Evolutionary conservation across 2,113 vertebrate species (phyloP).

Genomic region (Chaenogobius annularis): DNA sequence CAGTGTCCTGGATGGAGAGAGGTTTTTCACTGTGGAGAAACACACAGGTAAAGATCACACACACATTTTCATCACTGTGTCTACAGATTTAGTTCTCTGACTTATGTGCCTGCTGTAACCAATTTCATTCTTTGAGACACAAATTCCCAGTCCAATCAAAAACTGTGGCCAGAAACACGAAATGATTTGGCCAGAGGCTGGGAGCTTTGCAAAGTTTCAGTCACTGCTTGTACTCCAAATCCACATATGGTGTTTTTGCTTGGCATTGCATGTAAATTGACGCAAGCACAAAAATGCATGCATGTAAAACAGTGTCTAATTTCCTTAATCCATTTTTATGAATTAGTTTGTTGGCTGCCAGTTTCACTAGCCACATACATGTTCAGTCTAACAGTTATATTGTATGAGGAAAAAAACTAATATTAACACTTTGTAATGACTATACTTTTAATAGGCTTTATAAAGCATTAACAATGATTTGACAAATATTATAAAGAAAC

Average conservation of each 20-base stretch:
- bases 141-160: constrained; percentile 25
- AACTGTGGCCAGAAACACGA: constrained; percentile 17
- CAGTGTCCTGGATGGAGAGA: constrained; percentile 94
- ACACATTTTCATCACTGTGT: background rate
- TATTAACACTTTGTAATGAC: too few relatives aligned
- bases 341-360: background rate
- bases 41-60: constrained; percentile 84
- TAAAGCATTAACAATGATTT: too few relatives aligned
- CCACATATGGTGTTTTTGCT: constrained; percentile 12
- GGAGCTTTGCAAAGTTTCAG: constrained; percentile 1
- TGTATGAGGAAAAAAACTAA: too few relatives aligned
- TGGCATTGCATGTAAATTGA: background rate
- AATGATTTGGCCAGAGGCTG: constrained; percentile 32
- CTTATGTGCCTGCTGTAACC: constrained; percentile 9
- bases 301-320: background rate
- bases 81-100: background rate
- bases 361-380: background rate
- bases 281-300: background rate
- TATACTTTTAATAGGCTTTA: too few relatives aligned
- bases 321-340: too few relatives aligned
- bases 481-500: too few relatives aligned
- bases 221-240: constrained; percentile 14
- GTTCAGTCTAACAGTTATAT: background rate
- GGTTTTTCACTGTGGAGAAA: constrained; percentile 90
- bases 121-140: constrained; percentile 17